These are phyloP conservation scores for Octonoba sinensis DNA, from an alignment of 2,888 invertebrate genomes.

Conservation along the genomic window DNA sequence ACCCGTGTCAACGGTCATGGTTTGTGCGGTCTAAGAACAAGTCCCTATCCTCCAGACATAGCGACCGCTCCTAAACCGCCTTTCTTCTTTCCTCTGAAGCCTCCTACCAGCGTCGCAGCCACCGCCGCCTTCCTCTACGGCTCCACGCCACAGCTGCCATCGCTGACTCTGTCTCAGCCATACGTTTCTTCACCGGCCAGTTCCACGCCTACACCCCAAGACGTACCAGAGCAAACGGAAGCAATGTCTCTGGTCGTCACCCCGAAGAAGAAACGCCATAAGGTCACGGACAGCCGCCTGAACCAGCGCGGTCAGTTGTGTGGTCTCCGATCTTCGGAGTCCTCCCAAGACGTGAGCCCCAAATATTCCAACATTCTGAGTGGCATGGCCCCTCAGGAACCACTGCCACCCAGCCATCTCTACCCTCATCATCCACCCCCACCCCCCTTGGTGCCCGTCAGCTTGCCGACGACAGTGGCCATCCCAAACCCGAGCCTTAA, in stretches of 20 bases:
- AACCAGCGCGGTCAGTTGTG: conserved; percentile 77
- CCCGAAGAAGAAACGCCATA: conserved; percentile 96
- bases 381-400: conserved; percentile 68
- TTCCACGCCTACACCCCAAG: conserved; percentile 70
- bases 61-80: conserved; percentile 56
- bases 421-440: conserved; percentile 74
- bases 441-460: conserved; percentile 87
- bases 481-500: conserved; percentile 96
- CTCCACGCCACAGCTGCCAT: conserved; percentile 51
- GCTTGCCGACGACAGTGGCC: conserved; percentile 94
- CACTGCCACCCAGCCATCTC: conserved; percentile 66
- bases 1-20: conserved; percentile 61
- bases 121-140: conserved; percentile 60
- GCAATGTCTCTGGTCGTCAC: conserved; percentile 94
- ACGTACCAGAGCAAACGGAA: conserved; percentile 86
- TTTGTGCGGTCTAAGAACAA: conserved; percentile 42
- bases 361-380: conserved; percentile 53
- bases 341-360: conserved; percentile 71
- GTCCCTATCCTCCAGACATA: conserved; percentile 64
- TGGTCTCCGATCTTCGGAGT: conserved; percentile 79
- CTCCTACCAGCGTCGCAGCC: conserved; percentile 54
- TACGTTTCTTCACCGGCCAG: conserved; percentile 60
- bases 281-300: conserved; percentile 93
- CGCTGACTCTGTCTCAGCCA: conserved; percentile 38
- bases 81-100: conserved; percentile 57